These are phyloP conservation scores for Gracilinanus agilis DNA, from an alignment of 2,113 vertebrate genomes.

Conservation along the genomic window DNA sequence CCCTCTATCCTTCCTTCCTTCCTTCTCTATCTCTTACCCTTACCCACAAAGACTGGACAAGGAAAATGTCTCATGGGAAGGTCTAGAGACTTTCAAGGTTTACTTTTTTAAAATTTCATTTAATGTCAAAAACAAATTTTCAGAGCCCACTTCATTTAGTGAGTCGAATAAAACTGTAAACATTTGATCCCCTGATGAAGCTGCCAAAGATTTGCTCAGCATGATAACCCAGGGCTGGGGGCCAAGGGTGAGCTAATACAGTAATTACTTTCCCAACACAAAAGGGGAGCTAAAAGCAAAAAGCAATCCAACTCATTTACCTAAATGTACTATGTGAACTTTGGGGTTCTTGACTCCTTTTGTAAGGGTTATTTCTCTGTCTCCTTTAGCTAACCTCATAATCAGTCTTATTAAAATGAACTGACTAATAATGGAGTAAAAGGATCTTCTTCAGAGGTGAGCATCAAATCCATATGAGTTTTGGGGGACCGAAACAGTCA, in stretches of 20 bases:
- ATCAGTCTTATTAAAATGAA: neutral
- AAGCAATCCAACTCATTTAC: conserved; percentile 59
- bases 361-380: neutral
- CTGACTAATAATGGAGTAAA: neutral
- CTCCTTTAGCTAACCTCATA: neutral
- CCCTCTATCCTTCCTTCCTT: neutral
- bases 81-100: neutral
- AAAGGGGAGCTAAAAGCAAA: conserved; percentile 73
- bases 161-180: conserved; percentile 66
- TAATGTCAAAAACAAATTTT: conserved; percentile 51
- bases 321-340: conserved; percentile 41
- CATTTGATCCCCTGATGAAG: conserved; percentile 72
- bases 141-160: conserved; percentile 49
- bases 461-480: neutral
- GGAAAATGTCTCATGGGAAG: conserved; percentile 29
- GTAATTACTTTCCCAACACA: conserved; percentile 79
- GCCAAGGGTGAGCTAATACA: conserved; percentile 83
- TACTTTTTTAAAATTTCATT: conserved; percentile 52
- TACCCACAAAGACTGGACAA: neutral
- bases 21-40: neutral
- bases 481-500: neutral
- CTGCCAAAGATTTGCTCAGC: conserved; percentile 75
- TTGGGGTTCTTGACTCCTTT: conserved; percentile 17
- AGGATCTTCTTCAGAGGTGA: neutral
- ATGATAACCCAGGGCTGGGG: conserved; percentile 71